These are phyloP conservation scores for Baronia brevicornis DNA, from an alignment of 2,888 invertebrate genomes.

Conservation along the genomic window DNA sequence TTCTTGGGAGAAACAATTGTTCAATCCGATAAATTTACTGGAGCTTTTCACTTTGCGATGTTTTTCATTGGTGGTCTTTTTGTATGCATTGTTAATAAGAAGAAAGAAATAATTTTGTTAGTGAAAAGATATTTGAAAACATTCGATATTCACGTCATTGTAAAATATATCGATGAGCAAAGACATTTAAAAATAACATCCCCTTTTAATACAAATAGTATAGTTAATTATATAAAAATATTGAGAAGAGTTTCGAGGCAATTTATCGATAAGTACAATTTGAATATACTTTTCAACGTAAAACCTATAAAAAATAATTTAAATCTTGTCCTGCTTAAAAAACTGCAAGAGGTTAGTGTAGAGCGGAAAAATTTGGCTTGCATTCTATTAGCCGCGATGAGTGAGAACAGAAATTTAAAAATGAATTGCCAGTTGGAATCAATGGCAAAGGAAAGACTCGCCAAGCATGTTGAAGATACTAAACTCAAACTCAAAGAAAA, in stretches of 20 bases:
- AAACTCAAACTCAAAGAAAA: slow-evolving; percentile 49
- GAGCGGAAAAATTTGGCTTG: slow-evolving; percentile 45
- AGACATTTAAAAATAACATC: slow-evolving; percentile 28
- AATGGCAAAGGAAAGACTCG: slow-evolving; percentile 46
- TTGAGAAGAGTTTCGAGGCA: slow-evolving; percentile 20
- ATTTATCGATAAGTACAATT: slow-evolving; percentile 8
- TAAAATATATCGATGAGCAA: slow-evolving; percentile 14
- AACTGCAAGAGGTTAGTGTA: slow-evolving; percentile 41
- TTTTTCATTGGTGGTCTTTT: slow-evolving; percentile 44
- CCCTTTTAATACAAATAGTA: slow-evolving; percentile 20
- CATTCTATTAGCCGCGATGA: slow-evolving; percentile 43
- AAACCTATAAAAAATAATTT: slow-evolving; percentile 22
- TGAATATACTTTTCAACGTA: slow-evolving; percentile 8
- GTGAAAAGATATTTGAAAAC: slow-evolving; percentile 27
- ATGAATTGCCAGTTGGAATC: slow-evolving; percentile 44
- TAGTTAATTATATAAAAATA: slow-evolving; percentile 19
- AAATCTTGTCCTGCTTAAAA: slow-evolving; percentile 38
- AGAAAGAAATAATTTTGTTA: slow-evolving; percentile 32
- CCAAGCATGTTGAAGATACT: slow-evolving; percentile 39
- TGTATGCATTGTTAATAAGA: slow-evolving; percentile 39
- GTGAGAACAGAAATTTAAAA: slow-evolving; percentile 52
- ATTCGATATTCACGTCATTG: slow-evolving; percentile 19
- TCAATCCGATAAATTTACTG: too few relatives aligned
- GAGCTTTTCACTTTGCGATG: slow-evolving; percentile 34
- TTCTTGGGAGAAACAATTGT: too few relatives aligned